Evolutionary conservation across 1,140 invertebrate genomes (phyloP), one percentile per base, ranked within the genome.

Genomic region (Leptinotarsa undecemlineata): DNA sequence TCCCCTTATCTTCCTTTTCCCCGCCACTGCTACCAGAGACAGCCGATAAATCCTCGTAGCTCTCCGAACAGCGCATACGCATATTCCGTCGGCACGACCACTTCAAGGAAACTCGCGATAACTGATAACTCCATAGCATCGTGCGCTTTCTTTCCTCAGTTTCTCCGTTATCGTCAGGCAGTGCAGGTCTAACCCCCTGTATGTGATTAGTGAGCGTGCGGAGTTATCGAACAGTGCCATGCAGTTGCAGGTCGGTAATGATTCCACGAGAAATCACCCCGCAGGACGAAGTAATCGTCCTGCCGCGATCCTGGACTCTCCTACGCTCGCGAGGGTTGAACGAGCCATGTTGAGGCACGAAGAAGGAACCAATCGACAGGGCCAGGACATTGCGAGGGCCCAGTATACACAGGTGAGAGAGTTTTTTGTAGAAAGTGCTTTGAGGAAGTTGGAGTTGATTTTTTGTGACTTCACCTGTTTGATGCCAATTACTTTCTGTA

Each of bases 291-390:
- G 14, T n/a, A 61, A 60, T 17, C 74, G 84, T 23, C 84, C 85
- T 23, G 86, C 87, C 63, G 87, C 87, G 48, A 87, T 89, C 62
- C 80, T 88, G 74, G 88, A 89, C 82, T 88, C 88, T 63, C 88
- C 88, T 26, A 89, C 87, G 70, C 81, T 89, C 77, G 88, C 88
- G 62, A 84, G 88, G 70, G 88, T 89, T 64, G 88, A 88, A 81
- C 84, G 88, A 74, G 88, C 88, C 17, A 83, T 87, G 66, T 79
- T 88, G 48, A 82, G 88, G 23, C 84, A 88, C 70, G 88, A 88
- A 76, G 84, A 83, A 67, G 81, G 80, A 77, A 81, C 78, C 72
- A 75, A 80, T 47, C 70, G 81, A 63, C 80, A 83, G 75, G 77
- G 75, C 68, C 80, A 77, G 63, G 72, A 77, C 61, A 70, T 80